Percentiles rank a stretch among this genome's conserved stretches.
phyloP scores from a whole-genome alignment of 1,140 invertebrate species.

The Lasioglossum baleicum region DNA sequence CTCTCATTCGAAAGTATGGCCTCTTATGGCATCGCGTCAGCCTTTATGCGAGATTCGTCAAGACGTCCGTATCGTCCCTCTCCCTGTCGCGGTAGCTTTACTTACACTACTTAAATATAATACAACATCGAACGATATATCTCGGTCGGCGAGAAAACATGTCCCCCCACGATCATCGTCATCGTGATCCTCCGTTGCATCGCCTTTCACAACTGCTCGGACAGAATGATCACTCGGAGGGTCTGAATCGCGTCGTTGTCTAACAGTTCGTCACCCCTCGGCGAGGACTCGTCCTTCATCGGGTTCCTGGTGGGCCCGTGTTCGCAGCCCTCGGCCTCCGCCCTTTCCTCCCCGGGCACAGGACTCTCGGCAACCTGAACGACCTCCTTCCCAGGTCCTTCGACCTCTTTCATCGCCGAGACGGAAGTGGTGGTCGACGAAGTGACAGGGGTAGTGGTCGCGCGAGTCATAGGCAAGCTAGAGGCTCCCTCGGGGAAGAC shows the following conservation, averaged over 20 bases:
- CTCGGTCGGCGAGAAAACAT: slow-evolving; percentile 20
- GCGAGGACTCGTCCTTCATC: slow-evolving; percentile 69
- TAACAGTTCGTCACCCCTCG: slow-evolving; percentile 66
- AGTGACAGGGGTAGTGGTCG: not conserved
- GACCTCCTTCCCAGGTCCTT: slow-evolving; percentile 21
- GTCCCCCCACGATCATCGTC: too few species aligned
- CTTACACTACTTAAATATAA: slow-evolving; percentile 65
- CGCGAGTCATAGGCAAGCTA: not conserved
- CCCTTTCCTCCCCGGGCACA: slow-evolving; percentile 69
- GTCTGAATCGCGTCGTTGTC: slow-evolving; percentile 78
- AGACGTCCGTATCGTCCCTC: slow-evolving; percentile 43
- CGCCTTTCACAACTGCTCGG: slow-evolving; percentile 76
- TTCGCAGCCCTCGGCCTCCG: slow-evolving; percentile 78
- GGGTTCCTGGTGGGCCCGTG: slow-evolving; percentile 68
- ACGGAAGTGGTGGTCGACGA: slow-evolving; percentile 8
- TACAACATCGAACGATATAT: slow-evolving; percentile 57
- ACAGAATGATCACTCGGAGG: slow-evolving; percentile 77
- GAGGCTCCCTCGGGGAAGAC: not conserved
- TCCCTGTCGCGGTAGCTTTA: slow-evolving; percentile 18
- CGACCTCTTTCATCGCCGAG: slow-evolving; percentile 14
- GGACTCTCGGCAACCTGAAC: not conserved
- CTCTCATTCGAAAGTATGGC: slow-evolving; percentile 47
- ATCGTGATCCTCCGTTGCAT: not conserved
- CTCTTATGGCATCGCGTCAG: slow-evolving; percentile 64
- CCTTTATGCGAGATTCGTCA: slow-evolving; percentile 43